A percentile compares a stretch with the other conserved stretches of the same genome.
Conservation (phyloP, 2,888 invertebrate species). For the Perithous albicinctus region DNA sequence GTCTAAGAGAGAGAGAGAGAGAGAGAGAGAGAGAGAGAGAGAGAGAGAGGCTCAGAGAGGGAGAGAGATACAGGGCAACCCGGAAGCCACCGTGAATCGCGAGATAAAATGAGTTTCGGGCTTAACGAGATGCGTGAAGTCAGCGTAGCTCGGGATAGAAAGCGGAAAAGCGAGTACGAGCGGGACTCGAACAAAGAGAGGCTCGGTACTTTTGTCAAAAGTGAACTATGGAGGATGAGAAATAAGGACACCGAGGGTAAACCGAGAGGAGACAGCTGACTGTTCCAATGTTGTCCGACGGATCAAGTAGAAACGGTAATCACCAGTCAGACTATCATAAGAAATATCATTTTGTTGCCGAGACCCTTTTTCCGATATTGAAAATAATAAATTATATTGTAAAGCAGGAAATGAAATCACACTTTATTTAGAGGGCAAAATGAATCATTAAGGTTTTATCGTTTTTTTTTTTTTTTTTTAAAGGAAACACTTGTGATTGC, state of each 20-base stretch:
- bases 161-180: conserved; percentile 51
- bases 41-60: not conserved
- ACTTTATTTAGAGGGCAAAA: too few species aligned
- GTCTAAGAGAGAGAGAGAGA: not conserved
- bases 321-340: not conserved
- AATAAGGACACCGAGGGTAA: conserved; percentile 33
- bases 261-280: conserved; percentile 33
- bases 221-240: conserved; percentile 25
- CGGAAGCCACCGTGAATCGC: conserved; percentile 44
- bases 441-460: too few species aligned
- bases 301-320: conserved; percentile 10
- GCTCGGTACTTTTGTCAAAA: conserved; percentile 63
- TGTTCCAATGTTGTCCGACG: conserved; percentile 8
- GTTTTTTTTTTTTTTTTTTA: too few species aligned
- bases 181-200: conserved; percentile 46
- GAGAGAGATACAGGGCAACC: not conserved
- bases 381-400: too few species aligned
- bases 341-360: too few species aligned
- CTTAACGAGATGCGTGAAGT: conserved; percentile 60
- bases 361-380: too few species aligned
- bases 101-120: conserved; percentile 57
- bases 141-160: conserved; percentile 51
- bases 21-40: not conserved
- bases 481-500: too few species aligned
- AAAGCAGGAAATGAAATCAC: too few species aligned